These are phyloP conservation scores for Caenorhabditis becei DNA, from an alignment of 2,888 invertebrate species.

Conservation along the genomic window DNA sequence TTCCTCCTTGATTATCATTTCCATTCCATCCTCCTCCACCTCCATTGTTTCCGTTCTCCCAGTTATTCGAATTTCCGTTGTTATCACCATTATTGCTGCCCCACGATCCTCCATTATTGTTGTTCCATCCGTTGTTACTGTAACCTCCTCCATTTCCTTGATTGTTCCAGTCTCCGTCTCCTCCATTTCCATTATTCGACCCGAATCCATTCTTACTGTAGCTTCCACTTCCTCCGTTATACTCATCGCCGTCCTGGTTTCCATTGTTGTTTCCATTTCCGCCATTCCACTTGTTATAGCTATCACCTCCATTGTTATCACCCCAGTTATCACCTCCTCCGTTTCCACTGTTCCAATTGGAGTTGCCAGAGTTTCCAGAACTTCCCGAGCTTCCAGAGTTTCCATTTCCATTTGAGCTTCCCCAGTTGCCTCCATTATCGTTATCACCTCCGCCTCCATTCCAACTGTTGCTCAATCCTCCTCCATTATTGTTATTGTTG, in stretches of 20 bases:
- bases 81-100: constrained; percentile 15
- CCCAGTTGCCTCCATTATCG: constrained; percentile 28
- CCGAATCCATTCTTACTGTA: constrained; percentile 9
- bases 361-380: constrained; percentile 13
- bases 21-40: constrained; percentile 21
- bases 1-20: constrained; percentile 23
- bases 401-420: constrained; percentile 7
- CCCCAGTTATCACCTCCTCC: constrained; percentile 38
- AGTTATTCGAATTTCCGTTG: constrained; percentile 25
- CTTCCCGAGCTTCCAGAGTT: not conserved
- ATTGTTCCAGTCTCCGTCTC: constrained; percentile 12
- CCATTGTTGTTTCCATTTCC: constrained; percentile 7
- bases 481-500: constrained; percentile 21
- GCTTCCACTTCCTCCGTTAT: not conserved
- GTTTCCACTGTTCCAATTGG: constrained; percentile 33
- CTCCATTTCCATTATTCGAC: constrained; percentile 34
- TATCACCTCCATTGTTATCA: constrained; percentile 21
- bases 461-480: constrained; percentile 23
- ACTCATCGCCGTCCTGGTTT: not conserved
- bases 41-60: constrained; percentile 34
- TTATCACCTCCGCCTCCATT: constrained; percentile 27
- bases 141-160: constrained; percentile 33
- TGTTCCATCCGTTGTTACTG: constrained; percentile 34
- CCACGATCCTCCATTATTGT: constrained; percentile 31
- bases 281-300: constrained; percentile 13